Base-by-base conservation (phyloP, 2,888 invertebrate species). In the Drosophila imparisetae region DNA sequence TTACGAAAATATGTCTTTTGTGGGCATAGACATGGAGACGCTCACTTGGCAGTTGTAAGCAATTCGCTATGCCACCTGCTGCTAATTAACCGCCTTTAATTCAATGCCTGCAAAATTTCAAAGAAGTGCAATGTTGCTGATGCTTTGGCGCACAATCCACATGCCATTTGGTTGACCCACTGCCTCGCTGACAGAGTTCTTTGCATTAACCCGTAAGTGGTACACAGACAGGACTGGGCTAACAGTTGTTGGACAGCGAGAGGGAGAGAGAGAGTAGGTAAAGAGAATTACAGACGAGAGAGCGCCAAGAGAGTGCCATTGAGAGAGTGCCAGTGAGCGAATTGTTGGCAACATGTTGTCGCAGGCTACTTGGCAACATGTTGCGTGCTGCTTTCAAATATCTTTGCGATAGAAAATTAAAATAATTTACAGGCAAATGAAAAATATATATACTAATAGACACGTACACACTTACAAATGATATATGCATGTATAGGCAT, bases 131-230 rank as follows among this genome's bases (percentile, higher is more conserved):
- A 62, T 42, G 45, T n/a, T 48, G 55, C 42, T 64, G 32, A 13
- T 49, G 32, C 62, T 48, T 50, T 30, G 49, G 54, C 34, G 61
- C n/a, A 58, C 61, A 78, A 66, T 66, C 59, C 64, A 57, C 50
- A 53, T 55, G 64, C 55, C 62, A 57, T 67, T 67, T 54, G 61
- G 69, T 62, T 84, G 83, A 75, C 83, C 77, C 78, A 74, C 74
- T 90, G 91, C 90, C 90, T 87, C 78, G 82, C 76, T 90, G 88
- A 90, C 90, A 80, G 91, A 89, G 75, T 90, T 90, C 78, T 15
- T 57, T 66, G 52, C 61, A 71, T 89, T 85, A 83, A 81, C 80
- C 86, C 79, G 61, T 69, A 76, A 73, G 66, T 52, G 66, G 15
- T 11, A 13, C 15, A 42, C 15, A 32, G 67, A 66, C 59, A 66